Conservation (phyloP, 2,113 vertebrate genomes). For the Protomyctophum bolini region DNA sequence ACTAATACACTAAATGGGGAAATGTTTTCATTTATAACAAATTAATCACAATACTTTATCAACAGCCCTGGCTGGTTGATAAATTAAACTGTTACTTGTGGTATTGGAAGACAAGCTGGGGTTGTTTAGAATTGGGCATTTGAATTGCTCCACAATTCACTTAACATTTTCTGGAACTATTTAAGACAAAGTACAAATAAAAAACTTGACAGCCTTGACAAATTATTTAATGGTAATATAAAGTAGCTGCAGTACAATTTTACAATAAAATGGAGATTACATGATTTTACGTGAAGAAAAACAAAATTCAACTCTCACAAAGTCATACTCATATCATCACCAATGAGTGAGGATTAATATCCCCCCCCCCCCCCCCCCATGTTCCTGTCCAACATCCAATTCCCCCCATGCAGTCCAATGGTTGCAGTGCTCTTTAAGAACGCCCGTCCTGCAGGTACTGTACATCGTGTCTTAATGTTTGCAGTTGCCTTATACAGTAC, state of each 20-base stretch:
- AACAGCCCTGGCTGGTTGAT: slow-evolving; percentile 19
- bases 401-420: slow-evolving; percentile 25
- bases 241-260: slow-evolving; percentile 27
- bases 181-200: slow-evolving; percentile 22
- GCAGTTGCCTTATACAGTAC: slow-evolving; percentile 41
- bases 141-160: slow-evolving; percentile 11
- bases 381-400: slow-evolving; percentile 33
- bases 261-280: slow-evolving; percentile 45
- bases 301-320: neutral
- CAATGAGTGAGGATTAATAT: slow-evolving; percentile 41
- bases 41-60: neutral
- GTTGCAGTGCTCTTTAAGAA: slow-evolving; percentile 42
- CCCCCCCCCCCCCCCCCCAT: neutral
- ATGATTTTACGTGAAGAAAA: slow-evolving; percentile 39
- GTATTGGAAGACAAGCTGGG: neutral
- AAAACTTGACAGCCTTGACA: slow-evolving; percentile 25
- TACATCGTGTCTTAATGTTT: slow-evolving; percentile 37
- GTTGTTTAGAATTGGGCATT: slow-evolving; percentile 21
- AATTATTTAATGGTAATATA: slow-evolving; percentile 25
- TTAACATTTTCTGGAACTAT: slow-evolving; percentile 29
- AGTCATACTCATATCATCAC: slow-evolving; percentile 2
- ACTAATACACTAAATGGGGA: neutral
- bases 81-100: neutral
- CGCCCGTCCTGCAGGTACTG: slow-evolving; percentile 36
- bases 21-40: slow-evolving; percentile 18